Conservation (phyloP, 2,113 vertebrate genomes). For the Chionomys nivalis region DNA sequence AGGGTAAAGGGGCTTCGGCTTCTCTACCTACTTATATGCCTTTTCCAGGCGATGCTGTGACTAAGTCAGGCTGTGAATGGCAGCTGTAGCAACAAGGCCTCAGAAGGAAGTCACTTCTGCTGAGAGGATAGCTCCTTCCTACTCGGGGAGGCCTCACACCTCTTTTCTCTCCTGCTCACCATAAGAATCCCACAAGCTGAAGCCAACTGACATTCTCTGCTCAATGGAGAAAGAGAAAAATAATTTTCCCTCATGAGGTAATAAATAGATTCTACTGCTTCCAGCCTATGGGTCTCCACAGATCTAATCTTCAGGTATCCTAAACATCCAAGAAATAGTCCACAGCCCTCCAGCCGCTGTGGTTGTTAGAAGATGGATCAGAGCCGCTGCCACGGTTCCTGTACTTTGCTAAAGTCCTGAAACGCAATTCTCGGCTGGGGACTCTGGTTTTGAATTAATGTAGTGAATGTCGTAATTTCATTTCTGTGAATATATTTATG, state of each 20-base stretch:
- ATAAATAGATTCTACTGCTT: neutral
- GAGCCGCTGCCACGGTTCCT: neutral
- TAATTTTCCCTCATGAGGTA: neutral
- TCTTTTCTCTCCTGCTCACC: neutral
- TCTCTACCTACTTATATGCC: neutral
- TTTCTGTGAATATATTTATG: neutral
- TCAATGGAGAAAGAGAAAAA: neutral
- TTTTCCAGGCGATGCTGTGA: neutral
- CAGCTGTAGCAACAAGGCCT: neutral
- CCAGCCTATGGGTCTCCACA: neutral
- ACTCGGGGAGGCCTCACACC: neutral
- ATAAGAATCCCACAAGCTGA: neutral
- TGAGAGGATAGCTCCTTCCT: neutral
- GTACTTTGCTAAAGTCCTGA: neutral
- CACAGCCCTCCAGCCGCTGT: neutral
- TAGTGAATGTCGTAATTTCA: neutral
- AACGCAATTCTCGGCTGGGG: neutral
- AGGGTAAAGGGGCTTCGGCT: neutral
- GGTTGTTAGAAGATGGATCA: neutral
- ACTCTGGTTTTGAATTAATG: neutral
- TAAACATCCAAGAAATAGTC: neutral
- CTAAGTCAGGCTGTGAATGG: neutral
- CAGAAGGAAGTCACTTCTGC: neutral
- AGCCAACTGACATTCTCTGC: neutral
- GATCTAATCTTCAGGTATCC: neutral